Evolutionary conservation across 1,140 invertebrate species (phyloP).

Genomic region (Tigriopus japonicus): DNA sequence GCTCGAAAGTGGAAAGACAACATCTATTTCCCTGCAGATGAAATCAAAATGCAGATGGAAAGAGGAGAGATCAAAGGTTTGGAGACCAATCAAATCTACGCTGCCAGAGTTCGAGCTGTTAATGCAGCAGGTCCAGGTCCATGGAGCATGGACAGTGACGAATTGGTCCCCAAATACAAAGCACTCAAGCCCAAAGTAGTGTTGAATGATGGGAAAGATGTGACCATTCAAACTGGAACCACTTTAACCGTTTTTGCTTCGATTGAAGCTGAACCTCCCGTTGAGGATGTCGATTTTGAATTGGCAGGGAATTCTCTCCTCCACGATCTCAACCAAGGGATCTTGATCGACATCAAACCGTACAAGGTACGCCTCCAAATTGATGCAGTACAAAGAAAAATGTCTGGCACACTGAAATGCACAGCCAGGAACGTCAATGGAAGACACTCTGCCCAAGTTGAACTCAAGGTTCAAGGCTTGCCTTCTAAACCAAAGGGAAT

Average conservation of each 20-base stretch:
- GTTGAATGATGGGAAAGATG: slow-evolving; percentile 43
- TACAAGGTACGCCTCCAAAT: slow-evolving; percentile 76
- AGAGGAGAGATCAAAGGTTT: neutral
- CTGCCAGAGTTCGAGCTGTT: slow-evolving; percentile 72
- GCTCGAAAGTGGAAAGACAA: slow-evolving; percentile 29
- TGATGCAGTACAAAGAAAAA: slow-evolving; percentile 57
- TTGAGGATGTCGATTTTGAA: slow-evolving; percentile 35
- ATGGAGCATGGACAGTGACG: slow-evolving; percentile 63
- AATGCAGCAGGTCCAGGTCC: slow-evolving; percentile 86
- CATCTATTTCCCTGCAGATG: slow-evolving; percentile 76
- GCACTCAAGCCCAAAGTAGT: slow-evolving; percentile 67
- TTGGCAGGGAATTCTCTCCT: neutral
- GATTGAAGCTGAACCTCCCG: slow-evolving; percentile 69
- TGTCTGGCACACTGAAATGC: slow-evolving; percentile 77
- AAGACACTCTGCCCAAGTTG: slow-evolving; percentile 73
- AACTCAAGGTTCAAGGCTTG: slow-evolving; percentile 74
- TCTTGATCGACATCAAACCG: slow-evolving; percentile 30
- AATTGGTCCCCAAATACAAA: slow-evolving; percentile 69
- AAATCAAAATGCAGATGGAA: slow-evolving; percentile 22
- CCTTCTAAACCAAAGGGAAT: slow-evolving; percentile 84
- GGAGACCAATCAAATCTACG: slow-evolving; percentile 52
- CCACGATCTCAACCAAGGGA: neutral
- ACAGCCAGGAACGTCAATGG: slow-evolving; percentile 83
- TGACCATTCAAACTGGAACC: slow-evolving; percentile 71
- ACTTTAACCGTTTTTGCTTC: slow-evolving; percentile 59